Conservation (phyloP, 2,113 vertebrate species). For the Alectura lathami region DNA sequence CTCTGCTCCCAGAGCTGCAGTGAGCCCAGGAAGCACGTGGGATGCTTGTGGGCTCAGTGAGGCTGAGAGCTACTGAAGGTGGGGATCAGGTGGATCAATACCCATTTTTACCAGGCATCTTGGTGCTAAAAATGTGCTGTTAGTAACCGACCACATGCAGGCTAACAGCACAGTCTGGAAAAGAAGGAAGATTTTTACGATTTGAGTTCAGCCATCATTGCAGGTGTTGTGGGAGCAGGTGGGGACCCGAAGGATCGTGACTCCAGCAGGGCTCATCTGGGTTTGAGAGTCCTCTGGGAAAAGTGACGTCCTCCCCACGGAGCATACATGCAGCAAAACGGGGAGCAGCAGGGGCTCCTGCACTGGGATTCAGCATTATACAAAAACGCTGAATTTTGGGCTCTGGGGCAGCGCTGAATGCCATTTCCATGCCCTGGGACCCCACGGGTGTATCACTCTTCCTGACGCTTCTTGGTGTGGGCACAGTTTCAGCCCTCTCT, state of each 20-base stretch:
- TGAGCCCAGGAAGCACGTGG: not conserved
- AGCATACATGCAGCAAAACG: not conserved
- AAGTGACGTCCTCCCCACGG: not conserved
- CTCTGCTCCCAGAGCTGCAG: too few species aligned
- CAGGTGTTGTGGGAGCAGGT: not conserved
- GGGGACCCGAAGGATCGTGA: not conserved
- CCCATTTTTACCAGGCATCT: not conserved
- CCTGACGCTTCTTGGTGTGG: not conserved
- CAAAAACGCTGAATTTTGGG: not conserved
- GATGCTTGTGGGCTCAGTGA: not conserved
- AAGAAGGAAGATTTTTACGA: not conserved
- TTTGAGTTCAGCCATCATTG: not conserved
- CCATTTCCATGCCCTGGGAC: not conserved
- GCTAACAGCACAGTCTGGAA: not conserved
- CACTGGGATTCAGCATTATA: not conserved
- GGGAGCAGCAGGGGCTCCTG: not conserved
- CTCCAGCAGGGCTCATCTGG: not conserved
- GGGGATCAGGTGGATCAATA: not conserved
- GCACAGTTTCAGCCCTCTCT: not conserved
- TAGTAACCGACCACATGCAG: not conserved
- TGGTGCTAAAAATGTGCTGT: not conserved
- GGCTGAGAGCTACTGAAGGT: slow-evolving; percentile 11
- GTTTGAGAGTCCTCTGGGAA: not conserved
- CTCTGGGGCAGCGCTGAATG: not conserved
- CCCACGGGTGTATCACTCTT: not conserved